A percentile compares a stretch with the other conserved stretches of the same genome.
phyloP scores from a whole-genome alignment of 2,113 vertebrate species.

The Anser brachyrhynchus region DNA sequence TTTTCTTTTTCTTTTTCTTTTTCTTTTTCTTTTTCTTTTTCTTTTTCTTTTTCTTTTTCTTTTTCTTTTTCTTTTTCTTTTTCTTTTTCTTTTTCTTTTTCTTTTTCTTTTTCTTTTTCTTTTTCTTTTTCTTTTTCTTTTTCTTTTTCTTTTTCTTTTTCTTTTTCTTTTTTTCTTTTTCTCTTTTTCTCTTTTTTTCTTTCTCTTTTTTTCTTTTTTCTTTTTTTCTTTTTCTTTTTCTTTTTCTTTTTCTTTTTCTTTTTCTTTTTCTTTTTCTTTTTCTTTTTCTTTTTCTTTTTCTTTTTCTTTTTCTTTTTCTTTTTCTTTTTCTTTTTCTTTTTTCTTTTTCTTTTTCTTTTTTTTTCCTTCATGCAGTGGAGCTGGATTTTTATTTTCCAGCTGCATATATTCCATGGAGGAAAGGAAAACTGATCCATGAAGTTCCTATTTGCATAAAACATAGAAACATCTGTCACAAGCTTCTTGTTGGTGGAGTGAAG shows the following conservation, averaged over 20 bases:
- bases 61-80: too few species aligned
- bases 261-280: not conserved
- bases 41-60: too few species aligned
- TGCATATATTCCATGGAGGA: slow-evolving; percentile 65
- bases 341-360: not conserved
- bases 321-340: too few species aligned
- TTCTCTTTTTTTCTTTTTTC: not conserved
- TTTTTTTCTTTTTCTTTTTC: not conserved
- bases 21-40: too few species aligned
- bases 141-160: not conserved
- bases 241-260: too few species aligned
- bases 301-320: too few species aligned
- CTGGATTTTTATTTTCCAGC: slow-evolving; percentile 75
- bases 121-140: not conserved
- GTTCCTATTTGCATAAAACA: slow-evolving; percentile 76
- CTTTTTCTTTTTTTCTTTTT: not conserved
- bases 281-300: not conserved
- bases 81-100: not conserved
- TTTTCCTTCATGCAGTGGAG: not conserved
- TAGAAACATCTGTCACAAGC: slow-evolving; percentile 72
- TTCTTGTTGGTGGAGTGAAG: slow-evolving; percentile 47
- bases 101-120: not conserved
- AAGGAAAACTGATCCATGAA: slow-evolving; percentile 76
- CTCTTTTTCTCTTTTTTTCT: too few species aligned
- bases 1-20: not conserved